Conservation (phyloP, 2,888 invertebrate genomes). For the Xylophagus ater region DNA sequence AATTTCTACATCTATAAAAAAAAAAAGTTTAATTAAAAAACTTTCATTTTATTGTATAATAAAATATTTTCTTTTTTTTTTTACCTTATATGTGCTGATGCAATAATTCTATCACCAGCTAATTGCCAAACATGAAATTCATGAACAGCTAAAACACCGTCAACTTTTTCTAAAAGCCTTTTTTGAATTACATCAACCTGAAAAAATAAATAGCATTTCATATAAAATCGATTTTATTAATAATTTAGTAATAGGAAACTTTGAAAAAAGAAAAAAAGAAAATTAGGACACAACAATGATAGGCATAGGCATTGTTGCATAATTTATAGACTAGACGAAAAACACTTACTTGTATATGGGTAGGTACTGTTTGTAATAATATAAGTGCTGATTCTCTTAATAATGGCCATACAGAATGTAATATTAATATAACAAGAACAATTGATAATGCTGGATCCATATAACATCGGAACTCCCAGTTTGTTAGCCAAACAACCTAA, state of each 20-base stretch:
- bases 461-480: slow-evolving; percentile 73
- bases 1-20: slow-evolving; percentile 65
- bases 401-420: slow-evolving; percentile 84
- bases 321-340: neutral
- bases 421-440: slow-evolving; percentile 73
- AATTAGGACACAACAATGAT: too few species aligned
- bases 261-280: slow-evolving; percentile 18
- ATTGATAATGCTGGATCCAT: slow-evolving; percentile 93
- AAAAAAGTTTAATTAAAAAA: too few species aligned
- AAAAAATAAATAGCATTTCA: slow-evolving; percentile 6
- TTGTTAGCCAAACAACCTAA: slow-evolving; percentile 61
- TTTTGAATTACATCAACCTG: slow-evolving; percentile 84
- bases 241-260: slow-evolving; percentile 20
- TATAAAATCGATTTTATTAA: neutral
- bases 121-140: slow-evolving; percentile 99
- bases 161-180: slow-evolving; percentile 76
- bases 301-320: neutral
- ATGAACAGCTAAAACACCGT: slow-evolving; percentile 90
- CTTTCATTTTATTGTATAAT: too few species aligned
- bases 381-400: slow-evolving; percentile 90
- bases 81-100: slow-evolving; percentile 91
- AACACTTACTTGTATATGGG: slow-evolving; percentile 68
- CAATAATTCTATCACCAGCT: slow-evolving; percentile 92
- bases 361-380: slow-evolving; percentile 94
- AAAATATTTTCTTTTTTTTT: too few species aligned